Conservation (phyloP, 2,113 vertebrate genomes). For the Pelecanus crispus region DNA sequence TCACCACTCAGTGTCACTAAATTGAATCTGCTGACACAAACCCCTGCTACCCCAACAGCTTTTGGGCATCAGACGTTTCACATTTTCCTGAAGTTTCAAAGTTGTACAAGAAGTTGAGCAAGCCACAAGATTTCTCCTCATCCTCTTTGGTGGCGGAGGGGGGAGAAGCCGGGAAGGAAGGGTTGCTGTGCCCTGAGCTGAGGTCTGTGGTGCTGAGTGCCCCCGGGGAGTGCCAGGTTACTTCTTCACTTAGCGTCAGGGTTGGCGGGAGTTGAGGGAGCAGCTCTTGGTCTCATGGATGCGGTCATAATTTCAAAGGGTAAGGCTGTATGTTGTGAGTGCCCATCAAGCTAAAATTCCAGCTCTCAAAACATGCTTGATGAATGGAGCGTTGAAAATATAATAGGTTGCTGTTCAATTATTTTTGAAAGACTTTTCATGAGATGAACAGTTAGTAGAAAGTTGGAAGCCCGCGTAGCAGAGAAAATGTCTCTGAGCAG, state of each 20-base stretch:
- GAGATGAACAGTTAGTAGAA: not conserved
- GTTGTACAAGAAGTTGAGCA: fast-evolving
- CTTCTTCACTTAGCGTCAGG: not conserved
- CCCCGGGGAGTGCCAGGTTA: not conserved
- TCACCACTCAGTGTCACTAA: not conserved
- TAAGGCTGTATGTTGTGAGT: not conserved
- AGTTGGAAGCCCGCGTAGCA: not conserved
- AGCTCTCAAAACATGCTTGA: not conserved
- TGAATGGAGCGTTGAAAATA: not conserved
- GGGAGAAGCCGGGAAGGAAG: not conserved
- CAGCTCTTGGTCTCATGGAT: not conserved
- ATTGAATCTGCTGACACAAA: not conserved
- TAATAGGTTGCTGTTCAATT: not conserved
- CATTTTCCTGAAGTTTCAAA: not conserved
- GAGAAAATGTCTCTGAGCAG: not conserved
- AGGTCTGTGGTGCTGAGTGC: not conserved
- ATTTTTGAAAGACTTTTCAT: not conserved
- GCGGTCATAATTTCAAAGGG: fast-evolving
- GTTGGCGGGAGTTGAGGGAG: not conserved
- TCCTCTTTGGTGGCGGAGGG: not conserved
- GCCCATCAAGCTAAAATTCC: not conserved
- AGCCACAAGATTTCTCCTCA: not conserved
- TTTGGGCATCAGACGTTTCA: not conserved
- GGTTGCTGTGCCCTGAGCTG: not conserved
- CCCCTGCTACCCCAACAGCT: not conserved